Conservation (phyloP, 1,140 invertebrate genomes). For the Spodoptera frugiperda region DNA sequence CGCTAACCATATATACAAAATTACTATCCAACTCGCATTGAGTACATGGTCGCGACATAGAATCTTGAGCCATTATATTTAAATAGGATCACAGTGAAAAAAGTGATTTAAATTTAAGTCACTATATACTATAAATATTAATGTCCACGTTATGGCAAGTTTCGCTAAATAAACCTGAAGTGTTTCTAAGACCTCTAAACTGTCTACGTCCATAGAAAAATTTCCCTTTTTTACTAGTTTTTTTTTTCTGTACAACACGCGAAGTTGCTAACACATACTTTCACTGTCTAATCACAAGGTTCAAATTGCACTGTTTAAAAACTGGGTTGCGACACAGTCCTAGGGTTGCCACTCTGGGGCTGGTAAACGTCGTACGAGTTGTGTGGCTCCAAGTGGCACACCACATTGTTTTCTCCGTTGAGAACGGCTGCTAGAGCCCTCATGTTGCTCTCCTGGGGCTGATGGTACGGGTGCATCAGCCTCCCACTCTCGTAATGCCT, state of each 20-base stretch:
- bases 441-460: conserved; percentile 86
- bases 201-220: conserved; percentile 81
- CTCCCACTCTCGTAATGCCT: conserved; percentile 81
- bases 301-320: conserved; percentile 67
- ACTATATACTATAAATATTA: conserved; percentile 81
- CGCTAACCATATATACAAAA: conserved; percentile 79
- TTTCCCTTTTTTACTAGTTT: conserved; percentile 67
- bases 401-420: conserved; percentile 92
- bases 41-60: conserved; percentile 69
- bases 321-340: conserved; percentile 87
- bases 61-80: conserved; percentile 82
- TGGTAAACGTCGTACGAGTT: conserved; percentile 83
- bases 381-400: conserved; percentile 92
- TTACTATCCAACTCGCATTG: conserved; percentile 56
- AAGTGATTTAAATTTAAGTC: conserved; percentile 83
- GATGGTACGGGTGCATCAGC: conserved; percentile 82
- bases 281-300: conserved; percentile 35
- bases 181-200: conserved; percentile 71
- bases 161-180: conserved; percentile 76
- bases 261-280: conserved; percentile 23
- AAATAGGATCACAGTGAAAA: conserved; percentile 86
- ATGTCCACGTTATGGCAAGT: conserved; percentile 83
- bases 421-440: conserved; percentile 91
- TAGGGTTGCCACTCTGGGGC: conserved; percentile 86
- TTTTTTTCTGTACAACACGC: conserved; percentile 69